Base-by-base conservation (phyloP, 2,888 invertebrate species). In the Megaustenia siamemsis region DNA sequence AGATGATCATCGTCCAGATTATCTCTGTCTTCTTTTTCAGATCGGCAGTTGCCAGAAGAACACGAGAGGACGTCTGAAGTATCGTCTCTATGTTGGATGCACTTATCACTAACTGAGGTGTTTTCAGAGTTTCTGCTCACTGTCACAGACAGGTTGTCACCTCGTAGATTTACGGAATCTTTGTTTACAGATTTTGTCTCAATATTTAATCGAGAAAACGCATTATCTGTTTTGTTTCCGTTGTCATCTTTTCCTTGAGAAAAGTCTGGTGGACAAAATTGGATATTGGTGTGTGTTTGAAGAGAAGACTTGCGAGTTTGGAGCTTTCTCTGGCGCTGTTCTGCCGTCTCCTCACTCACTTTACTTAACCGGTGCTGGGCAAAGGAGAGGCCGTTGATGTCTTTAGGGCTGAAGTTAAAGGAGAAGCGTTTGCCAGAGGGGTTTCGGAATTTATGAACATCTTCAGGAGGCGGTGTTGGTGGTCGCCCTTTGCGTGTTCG, bases 351-450 rank as follows among this genome's bases (percentile, higher is more conserved):
- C 82, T 87, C 87, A 3, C 66, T 45, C n/a, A 87, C 85, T 78
- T 87, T 87, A 69, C 84, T 69, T 18, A 87, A 83, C 38, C 56
- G 71, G 68, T 87, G 87, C 43, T 86, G 87, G 24, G 81, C 71
- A 79, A 87, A 87, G 24, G 86, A 86, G 24, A 87, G 66, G 49
- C 82, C 73, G 28, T 73, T 84, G 32, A 79, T n/a, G 15, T 78
- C 80, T 43, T 83, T 86, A 71, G 45, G 49, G 21, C 28, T 63
- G 68, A 49, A 66, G 53, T 69, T 80, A 40, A 86, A 86, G 18
- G 83, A 76, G 56, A 86, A 86, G 5, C 84, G 71, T 66, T 83
- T 86, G 15, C 81, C 81, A 21, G 45, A 49, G 0, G 68, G 80
- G 40, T 66, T 78, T 43, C 49, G 66, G 49, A 79, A 38, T 6